Percentiles rank a stretch among this genome's conserved stretches.
Evolutionary conservation across 2,113 vertebrate species (phyloP).

Genomic region (Xyrauchen texanus): DNA sequence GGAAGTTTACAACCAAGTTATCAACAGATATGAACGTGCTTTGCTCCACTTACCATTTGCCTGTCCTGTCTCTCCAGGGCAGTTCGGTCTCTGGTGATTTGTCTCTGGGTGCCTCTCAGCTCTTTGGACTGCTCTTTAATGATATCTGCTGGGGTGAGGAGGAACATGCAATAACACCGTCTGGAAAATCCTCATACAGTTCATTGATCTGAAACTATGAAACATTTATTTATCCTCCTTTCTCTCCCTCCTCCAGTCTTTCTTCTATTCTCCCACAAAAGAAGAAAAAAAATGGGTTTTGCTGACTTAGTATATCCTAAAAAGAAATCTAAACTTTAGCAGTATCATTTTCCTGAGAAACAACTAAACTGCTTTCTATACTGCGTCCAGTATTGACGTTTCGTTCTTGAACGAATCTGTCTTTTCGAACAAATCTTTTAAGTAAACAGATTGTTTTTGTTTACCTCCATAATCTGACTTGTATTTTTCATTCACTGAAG

Average conservation of each 20-base stretch:
- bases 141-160: conserved; percentile 79
- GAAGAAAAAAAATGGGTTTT: neutral
- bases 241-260: neutral
- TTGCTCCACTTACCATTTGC: conserved; percentile 85
- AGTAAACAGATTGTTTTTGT: too few relatives aligned
- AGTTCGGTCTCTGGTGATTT: conserved; percentile 91
- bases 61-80: conserved; percentile 96
- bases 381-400: too few relatives aligned
- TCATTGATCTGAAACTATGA: conserved; percentile 42
- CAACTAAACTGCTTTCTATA: too few relatives aligned
- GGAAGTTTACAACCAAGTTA: neutral
- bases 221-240: neutral
- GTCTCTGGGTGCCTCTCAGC: conserved; percentile 92
- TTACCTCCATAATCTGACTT: too few relatives aligned
- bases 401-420: too few relatives aligned
- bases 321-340: too few relatives aligned
- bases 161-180: conserved; percentile 40
- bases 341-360: too few relatives aligned
- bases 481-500: too few relatives aligned
- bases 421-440: too few relatives aligned
- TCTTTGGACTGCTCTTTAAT: conserved; percentile 96
- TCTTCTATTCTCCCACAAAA: neutral
- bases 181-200: conserved; percentile 33
- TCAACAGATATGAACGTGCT: conserved; percentile 8
- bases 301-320: neutral